phyloP scores from a whole-genome alignment of 2,113 vertebrate genomes.

The Mormyrus lacerda region DNA sequence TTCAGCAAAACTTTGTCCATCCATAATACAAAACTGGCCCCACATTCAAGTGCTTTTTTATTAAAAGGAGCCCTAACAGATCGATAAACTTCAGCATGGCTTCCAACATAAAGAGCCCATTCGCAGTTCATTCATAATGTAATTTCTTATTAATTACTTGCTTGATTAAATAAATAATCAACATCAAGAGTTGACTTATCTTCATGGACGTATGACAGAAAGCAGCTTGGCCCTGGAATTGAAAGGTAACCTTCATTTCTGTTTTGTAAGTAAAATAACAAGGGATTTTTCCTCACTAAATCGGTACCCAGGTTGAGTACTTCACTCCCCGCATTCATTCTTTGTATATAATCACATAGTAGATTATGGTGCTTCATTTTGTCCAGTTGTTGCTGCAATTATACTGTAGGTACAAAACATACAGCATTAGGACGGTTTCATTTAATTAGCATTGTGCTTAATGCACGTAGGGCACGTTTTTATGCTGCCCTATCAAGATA shows the following conservation, averaged over 20 bases:
- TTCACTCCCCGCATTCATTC: constrained; percentile 29
- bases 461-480: not conserved
- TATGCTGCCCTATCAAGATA: not conserved
- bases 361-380: not conserved
- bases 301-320: constrained; percentile 57
- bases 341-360: not conserved
- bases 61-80: not conserved
- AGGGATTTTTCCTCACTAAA: constrained; percentile 57
- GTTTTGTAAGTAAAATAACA: constrained; percentile 54
- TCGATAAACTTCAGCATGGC: not conserved
- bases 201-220: constrained; percentile 61
- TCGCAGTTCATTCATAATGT: not conserved
- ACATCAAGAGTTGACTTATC: constrained; percentile 37
- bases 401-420: not conserved
- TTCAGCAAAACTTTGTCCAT: not conserved
- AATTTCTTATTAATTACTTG: not conserved
- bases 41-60: not conserved
- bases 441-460: not conserved
- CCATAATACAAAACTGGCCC: not conserved
- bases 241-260: constrained; percentile 63
- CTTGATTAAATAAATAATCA: not conserved
- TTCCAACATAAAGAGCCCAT: not conserved
- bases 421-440: not conserved
- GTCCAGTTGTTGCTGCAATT: not conserved
- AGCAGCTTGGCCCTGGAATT: constrained; percentile 63